A percentile compares a stretch with the other conserved stretches of the same genome.
Conservation (phyloP, 2,888 invertebrate species). For the Catocala fraxini region DNA sequence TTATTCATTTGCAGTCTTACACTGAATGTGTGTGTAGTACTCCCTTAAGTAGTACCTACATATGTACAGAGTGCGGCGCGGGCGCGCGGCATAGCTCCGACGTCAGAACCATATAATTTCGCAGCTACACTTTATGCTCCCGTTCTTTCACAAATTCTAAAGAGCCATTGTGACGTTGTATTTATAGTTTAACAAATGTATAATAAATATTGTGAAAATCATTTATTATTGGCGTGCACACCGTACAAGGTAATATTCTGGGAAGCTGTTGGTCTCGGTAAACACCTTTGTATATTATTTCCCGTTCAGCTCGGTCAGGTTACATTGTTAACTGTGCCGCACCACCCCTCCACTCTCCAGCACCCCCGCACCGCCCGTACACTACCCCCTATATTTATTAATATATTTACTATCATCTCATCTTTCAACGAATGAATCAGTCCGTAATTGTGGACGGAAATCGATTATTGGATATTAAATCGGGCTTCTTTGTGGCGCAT, state of each 20-base stretch:
- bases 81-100: neutral
- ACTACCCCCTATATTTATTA: neutral
- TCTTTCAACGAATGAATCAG: conserved; percentile 7
- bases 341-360: neutral
- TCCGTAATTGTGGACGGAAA: conserved; percentile 2
- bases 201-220: conserved; percentile 8
- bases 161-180: conserved; percentile 11
- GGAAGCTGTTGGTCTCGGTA: conserved; percentile 29
- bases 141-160: conserved; percentile 6
- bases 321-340: conserved; percentile 33
- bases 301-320: conserved; percentile 39
- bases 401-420: conserved; percentile 6
- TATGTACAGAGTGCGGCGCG: no score
- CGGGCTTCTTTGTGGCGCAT: conserved; percentile 7
- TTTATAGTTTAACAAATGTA: conserved; percentile 11
- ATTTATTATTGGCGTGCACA: neutral
- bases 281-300: conserved; percentile 38
- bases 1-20: no score
- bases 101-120: conserved; percentile 5
- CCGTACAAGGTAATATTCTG: conserved; percentile 22
- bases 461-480: conserved; percentile 13
- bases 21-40: no score
- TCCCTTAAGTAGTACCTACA: no score
- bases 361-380: neutral
- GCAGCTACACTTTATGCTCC: conserved; percentile 1